Base-by-base conservation (phyloP, 2,888 invertebrate species). In the Neria commutata region DNA sequence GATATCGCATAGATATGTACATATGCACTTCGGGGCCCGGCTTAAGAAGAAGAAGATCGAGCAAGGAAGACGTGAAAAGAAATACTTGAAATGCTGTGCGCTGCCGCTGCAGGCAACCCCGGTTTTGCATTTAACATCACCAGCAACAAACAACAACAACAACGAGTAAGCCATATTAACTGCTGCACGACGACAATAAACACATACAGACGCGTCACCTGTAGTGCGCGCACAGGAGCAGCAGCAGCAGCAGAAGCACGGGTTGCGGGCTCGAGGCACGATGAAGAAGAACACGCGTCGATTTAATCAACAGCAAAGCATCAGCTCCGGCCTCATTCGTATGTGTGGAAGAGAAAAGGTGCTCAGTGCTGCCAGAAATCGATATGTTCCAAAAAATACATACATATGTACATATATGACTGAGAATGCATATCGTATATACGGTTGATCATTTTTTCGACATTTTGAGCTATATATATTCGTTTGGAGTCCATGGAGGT, bases 101-200 rank as follows among this genome's bases (percentile, higher is more conserved):
- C 19, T 55, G 59, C 60, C 60, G 61, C 61, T 59, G 64, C 60
- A 57, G 55, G 57, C 59, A 64, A 64, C 64, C 61, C 64, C 64
- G 64, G 64, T 64, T 64, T 64, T 53, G 61, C 60, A 58, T 60
- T 60, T 60, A 61, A 60, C 59, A 42, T 19, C 3, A 37, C 4
- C 4, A 37, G 37, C n/a, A 37, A 37, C 4, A 37, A n/a, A 37
- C 6, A 37, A 37, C 8, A 37, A 14, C 10, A 37, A n/a, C 37
- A 37, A n/a, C 37, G n/a, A n/a, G n/a, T 8, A n/a, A 42, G 42
- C 29, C 6, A 21, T 21, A 6, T 5, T 17, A 42, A 42, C 17
- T 19, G 42, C 19, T 21, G 42, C 42, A 19, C 42, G 21, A 19
- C 42, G 17, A 14, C 42, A 14, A n/a, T n/a, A n/a, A 60, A 52